Evolutionary conservation across 2,797 vertebrate species (phyloP).

Genomic region (Rhyacichthys aspro): DNA sequence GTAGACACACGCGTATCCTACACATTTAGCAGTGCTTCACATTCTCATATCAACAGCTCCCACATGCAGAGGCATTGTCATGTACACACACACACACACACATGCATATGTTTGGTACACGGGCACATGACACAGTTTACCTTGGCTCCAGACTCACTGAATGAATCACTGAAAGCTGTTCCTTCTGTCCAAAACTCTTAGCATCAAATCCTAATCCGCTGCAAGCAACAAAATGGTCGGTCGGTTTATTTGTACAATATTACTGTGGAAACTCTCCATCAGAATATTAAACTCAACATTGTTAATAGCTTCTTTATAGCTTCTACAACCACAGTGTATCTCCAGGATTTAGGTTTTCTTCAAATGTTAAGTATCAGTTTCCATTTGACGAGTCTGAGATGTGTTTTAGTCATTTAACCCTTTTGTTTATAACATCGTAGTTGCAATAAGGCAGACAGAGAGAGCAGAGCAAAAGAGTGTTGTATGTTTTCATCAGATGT

Average conservation of each 20-base stretch:
- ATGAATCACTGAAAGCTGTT: constrained; percentile 69
- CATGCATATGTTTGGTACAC: not conserved
- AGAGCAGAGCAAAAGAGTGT: constrained; percentile 21
- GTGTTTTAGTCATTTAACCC: constrained; percentile 47
- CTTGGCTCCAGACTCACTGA: constrained; percentile 56
- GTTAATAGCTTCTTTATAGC: not conserved
- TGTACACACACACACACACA: constrained; percentile 8
- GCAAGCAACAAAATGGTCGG: constrained; percentile 24
- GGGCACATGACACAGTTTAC: constrained; percentile 60
- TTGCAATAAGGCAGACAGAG: constrained; percentile 19
- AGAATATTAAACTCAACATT: too few species aligned
- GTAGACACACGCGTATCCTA: constrained; percentile 19
- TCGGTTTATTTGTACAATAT: constrained; percentile 10
- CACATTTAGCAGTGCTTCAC: constrained; percentile 37
- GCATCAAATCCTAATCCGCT: constrained; percentile 48
- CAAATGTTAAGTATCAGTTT: too few species aligned
- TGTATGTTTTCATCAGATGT: constrained; percentile 61
- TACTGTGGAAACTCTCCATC: not conserved
- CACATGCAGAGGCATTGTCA: constrained; percentile 18
- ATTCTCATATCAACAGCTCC: constrained; percentile 30
- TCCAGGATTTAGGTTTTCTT: constrained; percentile 22
- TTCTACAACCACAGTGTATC: not conserved
- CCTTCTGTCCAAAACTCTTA: constrained; percentile 59
- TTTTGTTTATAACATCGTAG: constrained; percentile 33
- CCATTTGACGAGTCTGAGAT: constrained; percentile 26